These are phyloP conservation scores for Moxostoma hubbsi DNA, from an alignment of 2,797 vertebrate genomes.

Conservation along the genomic window DNA sequence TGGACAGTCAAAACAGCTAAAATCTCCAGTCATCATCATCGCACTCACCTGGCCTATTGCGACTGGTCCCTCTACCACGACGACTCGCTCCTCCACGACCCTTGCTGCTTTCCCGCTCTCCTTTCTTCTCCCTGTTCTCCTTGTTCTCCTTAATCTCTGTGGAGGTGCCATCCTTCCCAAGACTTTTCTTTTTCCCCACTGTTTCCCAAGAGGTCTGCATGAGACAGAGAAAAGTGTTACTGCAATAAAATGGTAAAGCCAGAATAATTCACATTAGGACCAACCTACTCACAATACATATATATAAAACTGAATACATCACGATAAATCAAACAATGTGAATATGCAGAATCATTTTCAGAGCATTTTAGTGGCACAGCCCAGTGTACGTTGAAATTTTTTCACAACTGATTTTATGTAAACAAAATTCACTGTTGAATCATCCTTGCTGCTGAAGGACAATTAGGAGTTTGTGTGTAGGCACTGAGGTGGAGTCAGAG, in stretches of 20 bases:
- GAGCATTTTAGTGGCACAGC: too few species aligned
- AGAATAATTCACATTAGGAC: too few species aligned
- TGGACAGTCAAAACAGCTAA: not conserved
- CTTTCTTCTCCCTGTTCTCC: slow-evolving; percentile 93
- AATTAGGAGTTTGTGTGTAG: slow-evolving; percentile 22
- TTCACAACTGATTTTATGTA: not conserved
- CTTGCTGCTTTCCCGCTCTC: slow-evolving; percentile 86
- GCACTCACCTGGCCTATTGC: slow-evolving; percentile 82
- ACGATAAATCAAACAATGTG: too few species aligned
- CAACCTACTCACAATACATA: too few species aligned
- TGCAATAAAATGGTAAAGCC: too few species aligned
- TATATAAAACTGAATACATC: too few species aligned
- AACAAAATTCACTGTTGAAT: not conserved
- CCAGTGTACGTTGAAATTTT: too few species aligned
- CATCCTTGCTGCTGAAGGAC: slow-evolving; percentile 25
- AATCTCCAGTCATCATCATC: not conserved
- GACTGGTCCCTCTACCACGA: slow-evolving; percentile 84
- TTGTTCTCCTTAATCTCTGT: slow-evolving; percentile 89
- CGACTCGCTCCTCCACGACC: slow-evolving; percentile 81
- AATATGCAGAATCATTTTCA: too few species aligned
- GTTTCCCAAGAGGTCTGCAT: slow-evolving; percentile 96
- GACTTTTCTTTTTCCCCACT: slow-evolving; percentile 92
- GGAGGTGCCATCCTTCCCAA: slow-evolving; percentile 84
- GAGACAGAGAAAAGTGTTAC: not conserved
- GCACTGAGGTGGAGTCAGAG: not conserved